Evolutionary conservation across 2,113 vertebrate genomes (phyloP).

Genomic region (Ictalurus furcatus): DNA sequence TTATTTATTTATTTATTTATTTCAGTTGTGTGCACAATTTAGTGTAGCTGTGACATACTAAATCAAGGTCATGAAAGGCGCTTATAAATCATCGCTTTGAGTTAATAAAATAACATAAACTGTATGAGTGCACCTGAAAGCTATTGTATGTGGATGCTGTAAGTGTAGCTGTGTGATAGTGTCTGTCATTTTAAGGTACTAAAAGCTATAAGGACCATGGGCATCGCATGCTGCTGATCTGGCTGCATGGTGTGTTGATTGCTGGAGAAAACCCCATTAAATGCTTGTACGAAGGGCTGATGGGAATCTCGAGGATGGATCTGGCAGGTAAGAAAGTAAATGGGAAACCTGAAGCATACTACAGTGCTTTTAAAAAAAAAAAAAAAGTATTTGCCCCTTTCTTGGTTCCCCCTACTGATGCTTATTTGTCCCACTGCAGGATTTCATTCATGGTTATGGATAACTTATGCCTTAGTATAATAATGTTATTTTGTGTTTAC

Average conservation of each 20-base stretch:
- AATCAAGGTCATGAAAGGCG: neutral
- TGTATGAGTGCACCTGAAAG: neutral
- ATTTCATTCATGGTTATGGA: neutral
- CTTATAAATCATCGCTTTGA: neutral
- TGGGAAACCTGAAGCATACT: neutral
- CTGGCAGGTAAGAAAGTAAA: conserved; percentile 79
- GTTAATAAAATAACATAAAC: neutral
- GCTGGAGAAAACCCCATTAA: conserved; percentile 85
- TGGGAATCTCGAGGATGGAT: conserved; percentile 79
- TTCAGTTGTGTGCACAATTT: neutral
- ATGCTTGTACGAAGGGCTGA: conserved; percentile 82
- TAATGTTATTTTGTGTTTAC: neutral
- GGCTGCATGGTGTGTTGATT: conserved; percentile 78
- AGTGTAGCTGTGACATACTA: neutral
- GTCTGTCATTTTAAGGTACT: conserved; percentile 68
- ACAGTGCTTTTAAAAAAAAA: neutral
- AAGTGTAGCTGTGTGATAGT: neutral
- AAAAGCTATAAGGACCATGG: conserved; percentile 89
- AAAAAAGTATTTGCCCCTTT: neutral
- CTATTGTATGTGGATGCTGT: neutral
- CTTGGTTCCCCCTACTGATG: neutral
- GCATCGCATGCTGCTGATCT: conserved; percentile 87
- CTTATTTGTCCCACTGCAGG: neutral
- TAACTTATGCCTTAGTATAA: neutral
- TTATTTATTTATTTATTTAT: neutral